phyloP scores from a whole-genome alignment of 1,140 invertebrate genomes.

The Drosophila gunungcola region DNA sequence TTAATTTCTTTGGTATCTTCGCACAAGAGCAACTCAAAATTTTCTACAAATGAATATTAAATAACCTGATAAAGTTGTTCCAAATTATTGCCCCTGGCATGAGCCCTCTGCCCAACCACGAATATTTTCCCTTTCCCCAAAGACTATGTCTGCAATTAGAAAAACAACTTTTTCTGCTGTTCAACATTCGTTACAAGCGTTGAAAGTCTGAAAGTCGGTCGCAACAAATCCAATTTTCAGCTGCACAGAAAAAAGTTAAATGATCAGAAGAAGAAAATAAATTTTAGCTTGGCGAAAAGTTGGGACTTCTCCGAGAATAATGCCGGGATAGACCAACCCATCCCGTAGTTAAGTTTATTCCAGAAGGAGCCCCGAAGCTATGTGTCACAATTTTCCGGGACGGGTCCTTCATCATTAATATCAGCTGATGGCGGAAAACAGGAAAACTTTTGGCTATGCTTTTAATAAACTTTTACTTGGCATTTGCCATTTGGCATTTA shows the following conservation, averaged over 20 bases:
- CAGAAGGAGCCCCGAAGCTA: slow-evolving; percentile 45
- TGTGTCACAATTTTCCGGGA: slow-evolving; percentile 65
- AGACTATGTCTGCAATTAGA: slow-evolving; percentile 39
- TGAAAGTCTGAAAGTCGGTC: slow-evolving; percentile 54
- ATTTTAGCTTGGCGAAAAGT: slow-evolving; percentile 60
- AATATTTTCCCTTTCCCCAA: not conserved
- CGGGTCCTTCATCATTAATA: slow-evolving; percentile 64
- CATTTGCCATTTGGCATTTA: slow-evolving; percentile 68
- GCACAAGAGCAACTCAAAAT: slow-evolving; percentile 9
- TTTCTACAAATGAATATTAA: slow-evolving; percentile 44
- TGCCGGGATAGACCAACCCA: slow-evolving; percentile 15
- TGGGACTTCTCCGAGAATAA: slow-evolving; percentile 27
- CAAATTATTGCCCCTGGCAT: slow-evolving; percentile 17
- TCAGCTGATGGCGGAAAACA: slow-evolving; percentile 13
- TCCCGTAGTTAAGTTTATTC: slow-evolving; percentile 7
- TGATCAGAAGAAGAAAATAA: slow-evolving; percentile 60
- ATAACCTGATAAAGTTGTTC: slow-evolving; percentile 45
- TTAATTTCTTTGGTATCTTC: slow-evolving; percentile 20
- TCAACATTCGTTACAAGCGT: slow-evolving; percentile 50
- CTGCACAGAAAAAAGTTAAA: slow-evolving; percentile 49
- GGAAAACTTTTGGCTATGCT: slow-evolving; percentile 56
- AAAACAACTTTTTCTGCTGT: slow-evolving; percentile 40
- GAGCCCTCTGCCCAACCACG: not conserved
- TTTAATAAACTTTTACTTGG: slow-evolving; percentile 75
- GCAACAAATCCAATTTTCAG: slow-evolving; percentile 62